Percentiles rank a stretch among this genome's conserved stretches.
These are phyloP conservation scores for Setipinna tenuifilis DNA, from an alignment of 2,797 vertebrate genomes.

Conservation along the genomic window DNA sequence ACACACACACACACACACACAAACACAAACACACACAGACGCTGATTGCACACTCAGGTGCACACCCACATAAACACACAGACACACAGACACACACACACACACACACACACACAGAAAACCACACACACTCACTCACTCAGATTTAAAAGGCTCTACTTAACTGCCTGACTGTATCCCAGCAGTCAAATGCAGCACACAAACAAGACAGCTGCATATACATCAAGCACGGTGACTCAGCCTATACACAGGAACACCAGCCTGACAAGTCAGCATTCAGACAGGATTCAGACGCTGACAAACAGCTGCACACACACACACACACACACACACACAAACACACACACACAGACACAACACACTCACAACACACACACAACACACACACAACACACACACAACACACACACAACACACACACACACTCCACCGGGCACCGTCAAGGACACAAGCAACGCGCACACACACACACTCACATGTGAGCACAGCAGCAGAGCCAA, in stretches of 20 bases:
- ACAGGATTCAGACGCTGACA: conserved; percentile 32
- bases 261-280: background rate
- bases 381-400: conserved; percentile 3
- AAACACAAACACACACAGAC: background rate
- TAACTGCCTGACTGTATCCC: background rate
- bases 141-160: background rate
- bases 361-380: conserved; percentile 23
- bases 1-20: background rate
- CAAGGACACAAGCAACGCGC: conserved; percentile 22
- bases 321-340: background rate
- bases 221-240: background rate
- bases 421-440: background rate
- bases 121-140: background rate
- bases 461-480: background rate
- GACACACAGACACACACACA: background rate
- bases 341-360: conserved; percentile 23
- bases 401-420: conserved; percentile 27
- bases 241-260: background rate
- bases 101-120: background rate
- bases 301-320: conserved; percentile 5
- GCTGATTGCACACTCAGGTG: too few relatives aligned
- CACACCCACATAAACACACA: background rate
- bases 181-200: background rate
- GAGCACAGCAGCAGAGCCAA: background rate
- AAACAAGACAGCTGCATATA: background rate